Conservation (phyloP, 2,888 invertebrate genomes). For the Bombyx huttoni region DNA sequence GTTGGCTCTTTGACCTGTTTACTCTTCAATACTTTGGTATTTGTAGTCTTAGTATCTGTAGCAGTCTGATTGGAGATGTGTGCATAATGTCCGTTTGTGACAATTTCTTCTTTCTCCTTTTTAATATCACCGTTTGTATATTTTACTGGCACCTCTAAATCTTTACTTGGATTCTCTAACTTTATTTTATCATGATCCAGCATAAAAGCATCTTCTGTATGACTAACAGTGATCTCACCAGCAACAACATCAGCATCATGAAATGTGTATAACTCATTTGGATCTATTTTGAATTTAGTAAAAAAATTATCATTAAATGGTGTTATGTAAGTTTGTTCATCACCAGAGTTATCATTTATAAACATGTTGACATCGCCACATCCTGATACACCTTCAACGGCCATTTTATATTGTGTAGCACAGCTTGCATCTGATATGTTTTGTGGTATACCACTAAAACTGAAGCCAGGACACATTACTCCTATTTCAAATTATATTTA, state of each 20-base stretch:
- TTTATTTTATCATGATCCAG: conserved; percentile 45
- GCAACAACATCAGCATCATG: conserved; percentile 65
- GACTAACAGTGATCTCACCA: conserved; percentile 59
- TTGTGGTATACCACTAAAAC: conserved; percentile 68
- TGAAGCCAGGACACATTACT: conserved; percentile 9
- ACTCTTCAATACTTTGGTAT: conserved; percentile 49
- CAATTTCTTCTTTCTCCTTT: conserved; percentile 31
- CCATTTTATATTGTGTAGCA: conserved; percentile 66
- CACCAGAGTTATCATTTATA: conserved; percentile 53
- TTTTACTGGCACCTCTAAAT: conserved; percentile 34
- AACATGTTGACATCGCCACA: conserved; percentile 60
- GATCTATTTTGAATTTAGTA: conserved; percentile 66
- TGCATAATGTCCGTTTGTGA: conserved; percentile 49
- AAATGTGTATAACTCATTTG: conserved; percentile 64
- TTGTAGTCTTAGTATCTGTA: conserved; percentile 33
- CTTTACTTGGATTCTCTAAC: conserved; percentile 42
- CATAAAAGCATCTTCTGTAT: conserved; percentile 59
- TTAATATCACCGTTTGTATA: conserved; percentile 49
- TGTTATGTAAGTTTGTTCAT: conserved; percentile 54
- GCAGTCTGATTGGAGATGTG: conserved; percentile 14
- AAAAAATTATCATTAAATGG: conserved; percentile 61
- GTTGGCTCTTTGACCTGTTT: conserved; percentile 32
- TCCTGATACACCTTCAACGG: conserved; percentile 55
- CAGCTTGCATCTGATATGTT: conserved; percentile 66
- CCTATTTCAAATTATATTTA: background rate